A percentile compares a stretch with the other conserved stretches of the same genome.
Conservation (phyloP, 1,140 invertebrate genomes). For the Plodia interpunctella region DNA sequence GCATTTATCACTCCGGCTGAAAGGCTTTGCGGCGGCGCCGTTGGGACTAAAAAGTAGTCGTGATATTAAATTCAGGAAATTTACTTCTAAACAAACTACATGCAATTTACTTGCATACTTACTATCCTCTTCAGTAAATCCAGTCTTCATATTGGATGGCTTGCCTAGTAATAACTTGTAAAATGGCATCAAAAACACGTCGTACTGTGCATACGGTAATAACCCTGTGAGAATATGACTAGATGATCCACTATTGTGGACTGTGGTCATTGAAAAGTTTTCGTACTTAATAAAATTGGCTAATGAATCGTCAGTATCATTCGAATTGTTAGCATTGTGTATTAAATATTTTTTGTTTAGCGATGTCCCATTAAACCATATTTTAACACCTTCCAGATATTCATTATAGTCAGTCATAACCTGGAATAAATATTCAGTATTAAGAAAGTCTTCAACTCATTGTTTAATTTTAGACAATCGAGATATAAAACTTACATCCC, state of each 20-base stretch:
- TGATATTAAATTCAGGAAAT: slow-evolving; percentile 16
- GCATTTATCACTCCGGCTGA: slow-evolving; percentile 86
- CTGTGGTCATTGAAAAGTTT: slow-evolving; percentile 80
- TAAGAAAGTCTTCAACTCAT: no score
- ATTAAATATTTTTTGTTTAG: slow-evolving; percentile 48
- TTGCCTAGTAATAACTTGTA: slow-evolving; percentile 86
- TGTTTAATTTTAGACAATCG: slow-evolving; percentile 10
- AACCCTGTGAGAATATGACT: slow-evolving; percentile 80
- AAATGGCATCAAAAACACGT: slow-evolving; percentile 88
- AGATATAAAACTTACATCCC: slow-evolving; percentile 82
- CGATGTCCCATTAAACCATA: slow-evolving; percentile 90
- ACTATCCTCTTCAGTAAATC: slow-evolving; percentile 87
- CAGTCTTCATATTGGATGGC: slow-evolving; percentile 86
- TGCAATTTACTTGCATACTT: slow-evolving; percentile 39
- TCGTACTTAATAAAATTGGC: slow-evolving; percentile 57
- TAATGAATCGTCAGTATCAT: slow-evolving; percentile 47
- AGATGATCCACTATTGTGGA: slow-evolving; percentile 80
- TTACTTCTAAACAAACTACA: slow-evolving; percentile 8
- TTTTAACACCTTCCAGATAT: slow-evolving; percentile 93
- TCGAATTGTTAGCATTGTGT: slow-evolving; percentile 44
- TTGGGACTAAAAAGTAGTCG: slow-evolving; percentile 62
- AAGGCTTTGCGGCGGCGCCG: slow-evolving; percentile 85
- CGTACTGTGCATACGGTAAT: slow-evolving; percentile 84
- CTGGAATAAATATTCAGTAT: slow-evolving; percentile 36
- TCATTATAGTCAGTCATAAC: slow-evolving; percentile 74